A percentile compares a stretch with the other conserved stretches of the same genome.
phyloP scores from a whole-genome alignment of 2,888 invertebrate species.

The Laothoe populi region DNA sequence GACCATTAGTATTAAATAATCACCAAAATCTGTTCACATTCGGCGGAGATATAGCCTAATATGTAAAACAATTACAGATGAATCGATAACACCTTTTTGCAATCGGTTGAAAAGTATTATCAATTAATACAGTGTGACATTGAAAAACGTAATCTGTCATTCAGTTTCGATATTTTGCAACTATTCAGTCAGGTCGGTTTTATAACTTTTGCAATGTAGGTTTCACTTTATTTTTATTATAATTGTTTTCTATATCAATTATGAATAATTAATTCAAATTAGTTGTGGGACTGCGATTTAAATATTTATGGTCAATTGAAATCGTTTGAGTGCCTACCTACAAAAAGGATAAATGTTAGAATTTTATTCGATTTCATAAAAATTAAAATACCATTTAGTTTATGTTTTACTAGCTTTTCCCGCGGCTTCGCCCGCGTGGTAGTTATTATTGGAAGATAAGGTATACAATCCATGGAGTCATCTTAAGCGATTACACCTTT shows the following conservation, averaged over 20 bases:
- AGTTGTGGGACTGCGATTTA: background rate
- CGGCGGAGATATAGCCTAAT: too few species aligned
- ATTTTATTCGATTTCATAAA: background rate
- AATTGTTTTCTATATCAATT: constrained; percentile 8
- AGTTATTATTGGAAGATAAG: too few species aligned
- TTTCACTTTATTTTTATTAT: constrained; percentile 19
- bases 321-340: background rate
- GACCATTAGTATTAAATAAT: too few species aligned
- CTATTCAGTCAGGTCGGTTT: background rate
- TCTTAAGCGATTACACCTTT: too few species aligned
- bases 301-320: background rate
- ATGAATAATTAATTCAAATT: constrained; percentile 11
- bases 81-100: too few species aligned
- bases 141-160: constrained; percentile 8
- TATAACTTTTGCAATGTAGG: constrained; percentile 16
- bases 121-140: constrained; percentile 2
- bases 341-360: background rate
- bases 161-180: constrained; percentile 10
- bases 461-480: too few species aligned
- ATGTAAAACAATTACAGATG: too few species aligned
- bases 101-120: background rate
- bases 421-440: too few species aligned
- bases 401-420: too few species aligned
- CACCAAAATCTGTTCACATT: too few species aligned
- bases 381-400: background rate